Evolutionary conservation across 1,140 invertebrate genomes (phyloP).

Genomic region (Drosophila kurseongensis): DNA sequence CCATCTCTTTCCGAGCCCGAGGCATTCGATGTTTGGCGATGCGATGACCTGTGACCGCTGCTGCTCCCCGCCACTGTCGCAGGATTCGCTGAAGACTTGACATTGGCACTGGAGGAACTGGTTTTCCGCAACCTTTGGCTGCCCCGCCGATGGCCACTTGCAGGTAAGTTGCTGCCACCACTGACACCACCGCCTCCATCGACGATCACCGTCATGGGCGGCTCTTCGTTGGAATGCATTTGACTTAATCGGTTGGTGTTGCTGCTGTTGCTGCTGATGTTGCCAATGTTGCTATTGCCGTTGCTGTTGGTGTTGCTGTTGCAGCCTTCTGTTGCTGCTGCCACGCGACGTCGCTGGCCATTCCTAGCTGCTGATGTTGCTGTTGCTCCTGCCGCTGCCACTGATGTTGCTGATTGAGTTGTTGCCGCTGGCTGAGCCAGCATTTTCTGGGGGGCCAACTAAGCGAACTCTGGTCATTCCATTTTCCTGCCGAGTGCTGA

Average conservation of each 20-base stretch:
- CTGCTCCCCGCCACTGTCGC: neutral
- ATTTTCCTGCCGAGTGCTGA: conserved; percentile 42
- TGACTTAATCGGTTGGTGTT: conserved; percentile 46
- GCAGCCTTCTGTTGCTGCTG: conserved; percentile 61
- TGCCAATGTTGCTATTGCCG: conserved; percentile 17
- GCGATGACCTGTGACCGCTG: conserved; percentile 7
- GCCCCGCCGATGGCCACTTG: conserved; percentile 32
- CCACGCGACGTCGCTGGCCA: conserved; percentile 74
- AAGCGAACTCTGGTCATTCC: conserved; percentile 58
- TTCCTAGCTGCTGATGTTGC: conserved; percentile 30
- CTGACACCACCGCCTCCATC: conserved; percentile 38
- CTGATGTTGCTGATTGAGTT: conserved; percentile 29
- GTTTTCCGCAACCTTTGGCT: conserved; percentile 63
- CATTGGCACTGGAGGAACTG: conserved; percentile 76
- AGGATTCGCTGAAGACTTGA: conserved; percentile 34
- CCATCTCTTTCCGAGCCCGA: conserved; percentile 17
- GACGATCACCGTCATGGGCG: conserved; percentile 73
- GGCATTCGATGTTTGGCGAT: conserved; percentile 43
- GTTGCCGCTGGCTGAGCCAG: conserved; percentile 63
- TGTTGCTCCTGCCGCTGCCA: conserved; percentile 19
- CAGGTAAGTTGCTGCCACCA: conserved; percentile 2
- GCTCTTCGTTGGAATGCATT: conserved; percentile 80
- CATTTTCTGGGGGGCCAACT: conserved; percentile 60
- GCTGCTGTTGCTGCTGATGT: conserved; percentile 31
- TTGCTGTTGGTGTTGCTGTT: conserved; percentile 25